Percentiles rank a stretch among this genome's conserved stretches.
Conservation (phyloP, 2,888 invertebrate genomes). For the Cheilosia pagana region DNA sequence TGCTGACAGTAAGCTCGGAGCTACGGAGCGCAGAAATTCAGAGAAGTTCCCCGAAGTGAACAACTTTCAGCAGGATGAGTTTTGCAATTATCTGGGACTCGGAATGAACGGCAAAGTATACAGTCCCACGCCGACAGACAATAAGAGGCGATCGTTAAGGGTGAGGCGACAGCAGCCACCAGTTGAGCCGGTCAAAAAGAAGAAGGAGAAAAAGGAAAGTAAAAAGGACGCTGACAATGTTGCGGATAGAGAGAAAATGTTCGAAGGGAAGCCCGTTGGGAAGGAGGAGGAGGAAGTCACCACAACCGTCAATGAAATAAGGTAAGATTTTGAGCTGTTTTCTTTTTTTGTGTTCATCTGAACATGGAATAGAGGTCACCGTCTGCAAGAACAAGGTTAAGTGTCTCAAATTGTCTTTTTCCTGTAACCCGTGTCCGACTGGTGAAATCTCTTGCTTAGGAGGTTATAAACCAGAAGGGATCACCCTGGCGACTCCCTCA, state of each 20-base stretch:
- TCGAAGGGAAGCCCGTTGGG: not conserved
- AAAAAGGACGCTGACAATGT: conserved; percentile 33
- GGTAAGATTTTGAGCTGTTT: conserved; percentile 31
- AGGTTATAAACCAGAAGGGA: too few relatives aligned
- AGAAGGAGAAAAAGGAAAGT: conserved; percentile 38
- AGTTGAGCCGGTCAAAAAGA: conserved; percentile 73
- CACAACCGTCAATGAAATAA: conserved; percentile 54
- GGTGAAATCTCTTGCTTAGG: too few relatives aligned
- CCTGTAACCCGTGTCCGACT: too few relatives aligned
- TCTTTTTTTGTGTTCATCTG: too few relatives aligned
- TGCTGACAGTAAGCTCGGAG: conserved; percentile 17
- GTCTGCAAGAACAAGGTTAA: too few relatives aligned
- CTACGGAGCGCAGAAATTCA: conserved; percentile 16
- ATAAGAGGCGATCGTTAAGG: conserved; percentile 80
- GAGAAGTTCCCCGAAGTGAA: conserved; percentile 53
- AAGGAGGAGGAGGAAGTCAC: conserved; percentile 31
- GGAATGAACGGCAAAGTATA: conserved; percentile 77
- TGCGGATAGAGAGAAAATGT: not conserved
- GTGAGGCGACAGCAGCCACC: conserved; percentile 79
- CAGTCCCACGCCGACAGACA: conserved; percentile 78
- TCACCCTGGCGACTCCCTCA: too few relatives aligned
- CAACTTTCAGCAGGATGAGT: conserved; percentile 81
- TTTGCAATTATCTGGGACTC: conserved; percentile 82
- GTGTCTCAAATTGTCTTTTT: too few relatives aligned
- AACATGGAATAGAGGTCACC: too few relatives aligned